Conservation (phyloP, 1,140 invertebrate genomes). For the Patella vulgata region DNA sequence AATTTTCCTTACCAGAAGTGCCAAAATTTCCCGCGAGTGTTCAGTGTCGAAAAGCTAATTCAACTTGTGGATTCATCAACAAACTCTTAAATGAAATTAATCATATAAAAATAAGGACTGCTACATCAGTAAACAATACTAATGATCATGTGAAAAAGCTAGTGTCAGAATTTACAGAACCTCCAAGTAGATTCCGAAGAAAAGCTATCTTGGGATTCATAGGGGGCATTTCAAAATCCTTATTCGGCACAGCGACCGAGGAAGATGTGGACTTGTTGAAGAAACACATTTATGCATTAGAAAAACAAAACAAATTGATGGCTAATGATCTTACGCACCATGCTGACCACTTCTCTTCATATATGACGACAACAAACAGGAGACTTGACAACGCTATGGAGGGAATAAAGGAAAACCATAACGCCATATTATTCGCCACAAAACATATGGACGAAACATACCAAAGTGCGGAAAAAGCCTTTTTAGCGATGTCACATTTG, state of each 20-base stretch:
- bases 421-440: neutral
- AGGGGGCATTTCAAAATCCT: slow-evolving; percentile 16
- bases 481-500: neutral
- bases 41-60: slow-evolving; percentile 1
- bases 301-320: slow-evolving; percentile 9
- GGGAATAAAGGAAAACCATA: slow-evolving; percentile 6
- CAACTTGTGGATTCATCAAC: slow-evolving; percentile 6
- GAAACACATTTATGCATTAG: slow-evolving; percentile 8
- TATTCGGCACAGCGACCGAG: slow-evolving; percentile 20
- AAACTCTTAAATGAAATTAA: slow-evolving; percentile 1
- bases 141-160: no score
- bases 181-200: no score
- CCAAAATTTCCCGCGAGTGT: neutral
- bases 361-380: neutral
- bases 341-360: slow-evolving; percentile 7
- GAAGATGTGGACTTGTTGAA: slow-evolving; percentile 1
- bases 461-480: neutral
- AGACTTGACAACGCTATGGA: slow-evolving; percentile 8
- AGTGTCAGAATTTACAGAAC: no score
- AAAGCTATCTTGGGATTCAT: slow-evolving; percentile 16
- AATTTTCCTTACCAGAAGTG: slow-evolving; percentile 8
- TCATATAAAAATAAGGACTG: neutral
- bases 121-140: neutral
- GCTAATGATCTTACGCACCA: slow-evolving; percentile 12
- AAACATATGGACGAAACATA: neutral